Evolutionary conservation across 30 jellyfish, hydroid and myxozoan species (phyloP).

Genomic region (Phacellophora camtschatica): DNA sequence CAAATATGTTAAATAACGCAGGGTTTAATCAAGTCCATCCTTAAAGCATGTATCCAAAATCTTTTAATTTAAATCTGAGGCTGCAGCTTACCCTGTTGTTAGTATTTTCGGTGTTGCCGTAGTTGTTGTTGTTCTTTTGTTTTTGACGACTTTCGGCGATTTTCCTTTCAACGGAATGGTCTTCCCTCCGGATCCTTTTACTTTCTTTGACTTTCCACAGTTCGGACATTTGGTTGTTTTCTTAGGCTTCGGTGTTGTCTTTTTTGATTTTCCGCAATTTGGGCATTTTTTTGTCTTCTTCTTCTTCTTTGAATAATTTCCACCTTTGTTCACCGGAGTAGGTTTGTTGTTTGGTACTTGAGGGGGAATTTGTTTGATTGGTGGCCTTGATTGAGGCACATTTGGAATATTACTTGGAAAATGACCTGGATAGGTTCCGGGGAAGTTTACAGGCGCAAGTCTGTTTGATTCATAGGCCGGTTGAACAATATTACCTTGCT

Average conservation of each 20-base stretch:
- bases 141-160: slow-evolving; percentile 9
- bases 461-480: not conserved
- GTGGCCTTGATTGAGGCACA: slow-evolving; percentile 56
- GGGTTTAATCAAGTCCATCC: too few relatives aligned
- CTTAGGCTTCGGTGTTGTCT: slow-evolving; percentile 44
- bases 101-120: not conserved
- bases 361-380: not conserved
- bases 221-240: slow-evolving; percentile 54
- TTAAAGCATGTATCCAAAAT: too few relatives aligned
- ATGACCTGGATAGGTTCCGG: slow-evolving; percentile 44
- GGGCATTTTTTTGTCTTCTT: not conserved
- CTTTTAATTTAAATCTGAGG: too few relatives aligned
- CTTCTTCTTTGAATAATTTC: not conserved
- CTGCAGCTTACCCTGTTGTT: too few relatives aligned
- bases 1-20: too few relatives aligned
- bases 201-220: slow-evolving; percentile 34
- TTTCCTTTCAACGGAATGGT: slow-evolving; percentile 27
- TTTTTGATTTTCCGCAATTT: not conserved
- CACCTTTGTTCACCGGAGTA: slow-evolving; percentile 30
- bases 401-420: slow-evolving; percentile 51
- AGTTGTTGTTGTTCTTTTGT: slow-evolving; percentile 38
- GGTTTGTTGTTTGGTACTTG: slow-evolving; percentile 57
- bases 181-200: slow-evolving; percentile 45
- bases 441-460: slow-evolving; percentile 6
- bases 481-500: slow-evolving; percentile 5